Conservation (phyloP, 2,888 invertebrate species). For the Myopa tessellatipennis region DNA sequence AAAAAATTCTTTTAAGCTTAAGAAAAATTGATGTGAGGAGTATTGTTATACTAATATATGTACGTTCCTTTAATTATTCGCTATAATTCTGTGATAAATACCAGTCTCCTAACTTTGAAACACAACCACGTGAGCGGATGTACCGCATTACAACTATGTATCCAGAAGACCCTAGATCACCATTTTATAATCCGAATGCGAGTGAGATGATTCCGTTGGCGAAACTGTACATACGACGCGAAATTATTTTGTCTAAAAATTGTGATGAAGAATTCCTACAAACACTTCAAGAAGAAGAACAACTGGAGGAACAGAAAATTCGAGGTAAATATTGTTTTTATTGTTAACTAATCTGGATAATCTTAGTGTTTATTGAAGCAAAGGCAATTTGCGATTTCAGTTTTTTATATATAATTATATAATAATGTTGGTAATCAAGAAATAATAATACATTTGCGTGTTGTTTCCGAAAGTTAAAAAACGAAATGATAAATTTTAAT, state of each 20-base stretch:
- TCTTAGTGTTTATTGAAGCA: no score
- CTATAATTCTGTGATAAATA: slow-evolving; percentile 24
- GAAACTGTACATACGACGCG: slow-evolving; percentile 80
- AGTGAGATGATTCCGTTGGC: slow-evolving; percentile 86
- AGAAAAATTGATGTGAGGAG: no score
- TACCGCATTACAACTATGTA: slow-evolving; percentile 89
- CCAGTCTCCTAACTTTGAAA: slow-evolving; percentile 83
- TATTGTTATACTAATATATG: no score
- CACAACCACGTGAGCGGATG: slow-evolving; percentile 85
- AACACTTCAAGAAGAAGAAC: slow-evolving; percentile 75
- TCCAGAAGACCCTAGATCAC: slow-evolving; percentile 91
- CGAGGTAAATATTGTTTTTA: slow-evolving; percentile 74
- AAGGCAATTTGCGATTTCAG: no score
- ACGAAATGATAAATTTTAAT: no score
- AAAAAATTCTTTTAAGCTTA: no score
- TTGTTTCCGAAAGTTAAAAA: no score
- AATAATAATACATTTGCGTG: no score
- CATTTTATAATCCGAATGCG: slow-evolving; percentile 85
- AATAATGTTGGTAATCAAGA: no score
- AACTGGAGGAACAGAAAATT: slow-evolving; percentile 74
- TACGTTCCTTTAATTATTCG: background rate
- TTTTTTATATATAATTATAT: no score
- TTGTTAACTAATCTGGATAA: no score
- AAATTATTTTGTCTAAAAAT: slow-evolving; percentile 78
- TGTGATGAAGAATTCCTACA: slow-evolving; percentile 77